Evolutionary conservation across 1,140 invertebrate species (phyloP).

Genomic region (Orius laevigatus): DNA sequence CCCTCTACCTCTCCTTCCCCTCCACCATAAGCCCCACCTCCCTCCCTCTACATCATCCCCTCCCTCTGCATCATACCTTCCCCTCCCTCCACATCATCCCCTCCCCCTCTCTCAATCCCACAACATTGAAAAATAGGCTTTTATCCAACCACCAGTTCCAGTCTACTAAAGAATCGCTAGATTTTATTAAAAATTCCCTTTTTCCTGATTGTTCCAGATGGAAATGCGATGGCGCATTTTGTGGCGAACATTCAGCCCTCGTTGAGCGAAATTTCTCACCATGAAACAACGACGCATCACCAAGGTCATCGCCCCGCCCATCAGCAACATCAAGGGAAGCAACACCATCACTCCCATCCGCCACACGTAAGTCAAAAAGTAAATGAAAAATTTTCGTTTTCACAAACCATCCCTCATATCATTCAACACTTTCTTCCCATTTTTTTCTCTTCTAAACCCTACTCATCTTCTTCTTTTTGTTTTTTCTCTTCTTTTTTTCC

Average conservation of each 20-base stretch:
- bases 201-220: constrained; percentile 9
- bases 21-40: too few species aligned
- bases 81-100: too few species aligned
- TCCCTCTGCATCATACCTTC: too few species aligned
- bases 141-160: too few species aligned
- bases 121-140: too few species aligned
- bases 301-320: constrained; percentile 1
- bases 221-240: constrained; percentile 21
- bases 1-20: too few species aligned
- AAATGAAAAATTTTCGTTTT: not conserved
- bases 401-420: not conserved
- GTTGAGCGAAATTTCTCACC: constrained; percentile 22
- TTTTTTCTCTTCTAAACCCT: not conserved
- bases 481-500: too few species aligned
- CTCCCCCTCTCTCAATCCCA: too few species aligned
- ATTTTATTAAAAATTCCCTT: too few species aligned
- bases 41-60: too few species aligned
- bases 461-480: not conserved
- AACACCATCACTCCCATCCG: constrained; percentile 16
- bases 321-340: not conserved
- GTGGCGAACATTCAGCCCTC: constrained; percentile 23
- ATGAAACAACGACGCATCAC: constrained; percentile 11
- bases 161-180: too few species aligned
- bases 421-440: not conserved
- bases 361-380: constrained; percentile 6